Evolutionary conservation across 2,797 vertebrate genomes (phyloP).

Genomic region (Dermochelys coriacea): DNA sequence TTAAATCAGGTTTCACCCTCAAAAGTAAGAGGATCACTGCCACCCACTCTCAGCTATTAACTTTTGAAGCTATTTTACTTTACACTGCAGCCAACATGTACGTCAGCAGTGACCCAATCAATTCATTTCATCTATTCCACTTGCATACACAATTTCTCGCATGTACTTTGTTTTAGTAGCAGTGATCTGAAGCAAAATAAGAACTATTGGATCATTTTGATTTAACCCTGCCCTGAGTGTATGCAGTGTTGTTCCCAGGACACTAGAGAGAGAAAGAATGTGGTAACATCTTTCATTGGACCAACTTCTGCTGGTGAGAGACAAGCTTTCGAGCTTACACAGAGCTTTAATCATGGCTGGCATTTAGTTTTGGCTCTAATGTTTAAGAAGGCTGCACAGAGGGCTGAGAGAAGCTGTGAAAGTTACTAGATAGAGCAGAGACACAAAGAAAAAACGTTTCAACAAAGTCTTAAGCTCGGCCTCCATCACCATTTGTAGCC

Average conservation of each 20-base stretch:
- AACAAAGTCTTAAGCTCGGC: neutral
- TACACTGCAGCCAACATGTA: neutral
- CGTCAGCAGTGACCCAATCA: neutral
- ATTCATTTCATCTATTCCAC: neutral
- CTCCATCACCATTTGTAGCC: neutral
- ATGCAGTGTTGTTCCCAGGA: neutral
- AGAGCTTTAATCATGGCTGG: neutral
- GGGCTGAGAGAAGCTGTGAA: neutral
- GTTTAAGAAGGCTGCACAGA: neutral
- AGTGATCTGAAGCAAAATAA: neutral
- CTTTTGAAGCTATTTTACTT: neutral
- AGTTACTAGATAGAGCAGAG: neutral
- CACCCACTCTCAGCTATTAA: accelerated
- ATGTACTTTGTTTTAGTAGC: neutral
- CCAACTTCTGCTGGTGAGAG: neutral
- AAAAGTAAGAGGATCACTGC: neutral
- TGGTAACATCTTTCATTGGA: neutral
- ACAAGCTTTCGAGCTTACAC: neutral
- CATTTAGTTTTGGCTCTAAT: neutral
- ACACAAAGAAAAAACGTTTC: neutral
- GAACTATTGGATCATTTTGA: neutral
- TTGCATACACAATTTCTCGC: accelerated
- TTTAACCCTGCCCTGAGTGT: neutral
- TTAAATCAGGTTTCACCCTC: neutral
- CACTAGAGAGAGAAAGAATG: neutral